These are phyloP conservation scores for Zaprionus tsacasi DNA, from an alignment of 1,140 invertebrate genomes.

Conservation along the genomic window DNA sequence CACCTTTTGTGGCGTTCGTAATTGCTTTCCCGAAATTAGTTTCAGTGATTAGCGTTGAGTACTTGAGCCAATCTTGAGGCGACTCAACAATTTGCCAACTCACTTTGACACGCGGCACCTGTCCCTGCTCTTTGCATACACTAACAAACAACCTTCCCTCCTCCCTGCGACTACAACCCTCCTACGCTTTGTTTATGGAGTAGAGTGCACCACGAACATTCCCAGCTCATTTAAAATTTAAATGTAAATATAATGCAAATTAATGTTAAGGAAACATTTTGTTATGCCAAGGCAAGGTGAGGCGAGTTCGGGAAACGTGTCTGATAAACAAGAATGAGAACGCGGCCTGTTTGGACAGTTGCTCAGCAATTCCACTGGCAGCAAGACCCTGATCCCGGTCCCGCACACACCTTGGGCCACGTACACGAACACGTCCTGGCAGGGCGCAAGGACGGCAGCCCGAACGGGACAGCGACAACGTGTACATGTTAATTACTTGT, in stretches of 20 bases:
- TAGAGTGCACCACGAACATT: slow-evolving; percentile 45
- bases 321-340: slow-evolving; percentile 62
- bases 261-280: slow-evolving; percentile 74
- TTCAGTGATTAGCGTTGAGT: slow-evolving; percentile 4
- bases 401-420: not conserved
- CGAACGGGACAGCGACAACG: slow-evolving; percentile 53
- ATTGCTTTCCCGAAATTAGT: slow-evolving; percentile 26
- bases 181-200: slow-evolving; percentile 16
- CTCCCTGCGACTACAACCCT: too few relatives aligned
- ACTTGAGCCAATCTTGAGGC: slow-evolving; percentile 10
- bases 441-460: slow-evolving; percentile 52
- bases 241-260: slow-evolving; percentile 80
- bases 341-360: slow-evolving; percentile 69
- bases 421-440: slow-evolving; percentile 40
- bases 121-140: slow-evolving; percentile 12
- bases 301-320: not conserved
- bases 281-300: slow-evolving; percentile 44
- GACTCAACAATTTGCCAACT: slow-evolving; percentile 22
- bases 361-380: slow-evolving; percentile 46
- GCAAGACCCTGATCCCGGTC: not conserved
- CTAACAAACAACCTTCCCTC: not conserved
- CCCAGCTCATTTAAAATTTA: slow-evolving; percentile 68
- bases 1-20: slow-evolving; percentile 11
- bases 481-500: slow-evolving; percentile 82
- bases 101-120: slow-evolving; percentile 38